Conservation (phyloP, 2,888 invertebrate species). For the Dioctria rufipes region DNA sequence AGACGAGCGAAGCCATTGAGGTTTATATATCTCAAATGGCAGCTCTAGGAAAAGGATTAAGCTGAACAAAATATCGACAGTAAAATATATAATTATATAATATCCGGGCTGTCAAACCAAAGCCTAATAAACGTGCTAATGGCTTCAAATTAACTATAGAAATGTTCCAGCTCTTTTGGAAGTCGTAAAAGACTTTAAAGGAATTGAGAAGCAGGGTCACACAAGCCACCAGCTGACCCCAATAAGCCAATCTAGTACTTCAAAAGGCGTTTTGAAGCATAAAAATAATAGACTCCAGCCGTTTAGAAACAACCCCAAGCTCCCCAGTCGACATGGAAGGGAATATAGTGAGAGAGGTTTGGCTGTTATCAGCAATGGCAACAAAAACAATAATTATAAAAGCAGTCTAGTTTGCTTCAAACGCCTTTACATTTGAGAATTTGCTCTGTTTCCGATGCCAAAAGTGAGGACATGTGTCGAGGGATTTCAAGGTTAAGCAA, state of each 20-base stretch:
- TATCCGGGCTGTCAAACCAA: background rate
- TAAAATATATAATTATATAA: background rate
- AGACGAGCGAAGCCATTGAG: background rate
- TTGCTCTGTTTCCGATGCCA: conserved; percentile 10
- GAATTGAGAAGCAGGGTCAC: background rate
- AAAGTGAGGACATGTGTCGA: background rate
- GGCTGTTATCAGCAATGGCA: background rate
- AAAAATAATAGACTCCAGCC: no score
- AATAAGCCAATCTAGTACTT: background rate
- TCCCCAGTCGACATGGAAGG: background rate
- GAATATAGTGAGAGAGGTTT: background rate
- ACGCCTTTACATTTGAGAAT: background rate
- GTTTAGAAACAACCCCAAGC: no score
- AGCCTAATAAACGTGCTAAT: conserved; percentile 7
- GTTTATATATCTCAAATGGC: background rate
- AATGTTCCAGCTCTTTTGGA: background rate
- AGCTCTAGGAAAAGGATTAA: background rate
- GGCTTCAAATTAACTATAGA: conserved; percentile 1
- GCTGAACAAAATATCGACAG: background rate
- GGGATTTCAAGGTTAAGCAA: background rate
- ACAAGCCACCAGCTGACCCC: background rate
- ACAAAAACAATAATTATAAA: background rate
- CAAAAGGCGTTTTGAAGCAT: no score
- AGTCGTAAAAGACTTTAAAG: background rate
- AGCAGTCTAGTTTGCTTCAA: background rate